Evolutionary conservation across 2,888 invertebrate genomes (phyloP).

Genomic region (Drosophila basisetae): DNA sequence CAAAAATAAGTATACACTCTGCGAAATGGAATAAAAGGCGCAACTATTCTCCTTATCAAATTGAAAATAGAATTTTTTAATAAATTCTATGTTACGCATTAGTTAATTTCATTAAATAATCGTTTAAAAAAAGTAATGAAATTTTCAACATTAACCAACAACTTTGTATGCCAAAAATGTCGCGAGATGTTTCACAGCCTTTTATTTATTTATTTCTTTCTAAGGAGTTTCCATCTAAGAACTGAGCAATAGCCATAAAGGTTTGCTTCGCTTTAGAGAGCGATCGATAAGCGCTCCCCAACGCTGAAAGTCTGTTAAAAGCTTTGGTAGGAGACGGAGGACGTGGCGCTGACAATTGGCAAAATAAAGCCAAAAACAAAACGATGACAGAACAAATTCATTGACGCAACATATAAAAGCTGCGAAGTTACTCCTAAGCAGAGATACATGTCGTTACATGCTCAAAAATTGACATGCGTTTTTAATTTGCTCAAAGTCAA

Average conservation of each 20-base stretch:
- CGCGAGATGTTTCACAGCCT: background rate
- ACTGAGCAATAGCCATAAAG: background rate
- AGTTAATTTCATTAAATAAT: background rate
- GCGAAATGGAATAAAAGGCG: background rate
- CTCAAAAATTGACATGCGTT: constrained; percentile 47
- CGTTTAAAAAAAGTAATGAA: background rate
- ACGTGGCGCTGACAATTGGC: constrained; percentile 49
- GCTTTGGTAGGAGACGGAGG: constrained; percentile 15
- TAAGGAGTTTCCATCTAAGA: background rate
- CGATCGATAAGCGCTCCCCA: background rate
- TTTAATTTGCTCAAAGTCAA: constrained; percentile 40
- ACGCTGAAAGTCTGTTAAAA: background rate
- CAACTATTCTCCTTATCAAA: background rate
- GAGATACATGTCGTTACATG: constrained; percentile 34
- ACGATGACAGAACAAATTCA: constrained; percentile 63
- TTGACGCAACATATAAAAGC: constrained; percentile 60
- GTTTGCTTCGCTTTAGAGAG: background rate
- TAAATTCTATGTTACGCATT: background rate
- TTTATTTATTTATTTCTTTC: background rate
- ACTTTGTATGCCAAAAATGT: background rate
- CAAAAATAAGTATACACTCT: background rate
- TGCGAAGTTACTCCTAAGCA: background rate
- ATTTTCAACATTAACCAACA: background rate
- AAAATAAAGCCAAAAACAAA: constrained; percentile 11
- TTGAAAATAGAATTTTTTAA: background rate